A percentile compares a stretch with the other conserved stretches of the same genome.
Evolutionary conservation across 2,797 vertebrate genomes (phyloP).

Genomic region (Neoniphon sammara): DNA sequence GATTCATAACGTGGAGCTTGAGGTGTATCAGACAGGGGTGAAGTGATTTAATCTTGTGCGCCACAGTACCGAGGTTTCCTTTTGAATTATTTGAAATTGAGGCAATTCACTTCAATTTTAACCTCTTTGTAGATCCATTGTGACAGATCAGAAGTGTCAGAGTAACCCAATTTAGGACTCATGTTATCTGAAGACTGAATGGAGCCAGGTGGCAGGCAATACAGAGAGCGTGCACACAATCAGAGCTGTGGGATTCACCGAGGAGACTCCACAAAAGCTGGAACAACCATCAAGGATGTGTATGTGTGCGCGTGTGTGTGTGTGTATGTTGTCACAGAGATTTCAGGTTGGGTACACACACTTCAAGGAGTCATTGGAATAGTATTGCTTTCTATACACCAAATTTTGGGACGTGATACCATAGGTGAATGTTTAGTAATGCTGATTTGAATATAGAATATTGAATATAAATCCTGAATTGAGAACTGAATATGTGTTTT

Average conservation of each 20-base stretch:
- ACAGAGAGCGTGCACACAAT: constrained; percentile 33
- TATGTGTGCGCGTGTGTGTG: constrained; percentile 4
- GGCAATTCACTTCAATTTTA: constrained; percentile 9
- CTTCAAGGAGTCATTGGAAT: constrained; percentile 45
- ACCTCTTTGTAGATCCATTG: constrained; percentile 12
- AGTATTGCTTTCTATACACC: constrained; percentile 57
- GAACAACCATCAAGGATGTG: constrained; percentile 45
- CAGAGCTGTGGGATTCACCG: constrained; percentile 49
- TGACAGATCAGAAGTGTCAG: constrained; percentile 13
- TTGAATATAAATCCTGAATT: too few relatives aligned
- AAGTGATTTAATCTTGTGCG: not conserved
- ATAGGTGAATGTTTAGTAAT: constrained; percentile 33
- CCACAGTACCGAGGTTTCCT: not conserved
- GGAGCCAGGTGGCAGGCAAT: constrained; percentile 62
- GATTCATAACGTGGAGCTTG: not conserved
- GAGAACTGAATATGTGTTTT: constrained; percentile 28
- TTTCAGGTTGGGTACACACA: constrained; percentile 19
- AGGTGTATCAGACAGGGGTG: not conserved
- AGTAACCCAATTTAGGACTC: constrained; percentile 27
- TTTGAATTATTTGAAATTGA: not conserved
- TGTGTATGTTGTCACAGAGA: not conserved
- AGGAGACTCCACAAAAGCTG: constrained; percentile 67
- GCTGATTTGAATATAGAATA: not conserved
- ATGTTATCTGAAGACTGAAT: constrained; percentile 56
- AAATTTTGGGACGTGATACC: constrained; percentile 35